phyloP scores from a whole-genome alignment of 2,888 invertebrate genomes.

The Oasisia sp. region DNA sequence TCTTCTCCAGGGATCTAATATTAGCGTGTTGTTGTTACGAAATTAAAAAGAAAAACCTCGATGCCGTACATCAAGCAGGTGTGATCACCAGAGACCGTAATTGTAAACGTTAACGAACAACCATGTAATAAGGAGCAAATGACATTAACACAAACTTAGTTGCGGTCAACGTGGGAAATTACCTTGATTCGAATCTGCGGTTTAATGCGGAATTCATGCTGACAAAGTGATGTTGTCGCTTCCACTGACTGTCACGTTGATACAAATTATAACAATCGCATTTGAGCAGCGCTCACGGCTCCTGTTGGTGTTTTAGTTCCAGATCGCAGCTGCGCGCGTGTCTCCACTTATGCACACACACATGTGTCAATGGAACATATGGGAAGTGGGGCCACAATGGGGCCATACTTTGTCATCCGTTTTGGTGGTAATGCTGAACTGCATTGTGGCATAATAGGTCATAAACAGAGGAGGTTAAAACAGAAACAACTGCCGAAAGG shows the following conservation, averaged over 20 bases:
- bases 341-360: no score
- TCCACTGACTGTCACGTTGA: neutral
- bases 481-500: no score
- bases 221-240: neutral
- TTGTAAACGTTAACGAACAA: neutral
- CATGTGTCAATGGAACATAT: no score
- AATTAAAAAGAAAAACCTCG: slow-evolving; percentile 1
- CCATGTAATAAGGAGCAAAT: neutral
- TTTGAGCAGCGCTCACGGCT: neutral
- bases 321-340: no score
- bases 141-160: neutral
- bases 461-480: no score
- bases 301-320: no score
- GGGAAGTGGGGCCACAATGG: no score
- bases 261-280: neutral
- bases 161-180: neutral
- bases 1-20: neutral
- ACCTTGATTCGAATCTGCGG: neutral
- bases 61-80: neutral
- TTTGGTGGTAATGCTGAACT: no score
- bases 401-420: no score
- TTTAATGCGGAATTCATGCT: neutral
- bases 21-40: neutral
- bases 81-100: neutral
- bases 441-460: no score